A percentile compares a stretch with the other conserved stretches of the same genome.
Conservation (phyloP, 1,140 invertebrate genomes). For the Meloidogyne floridensis region DNA sequence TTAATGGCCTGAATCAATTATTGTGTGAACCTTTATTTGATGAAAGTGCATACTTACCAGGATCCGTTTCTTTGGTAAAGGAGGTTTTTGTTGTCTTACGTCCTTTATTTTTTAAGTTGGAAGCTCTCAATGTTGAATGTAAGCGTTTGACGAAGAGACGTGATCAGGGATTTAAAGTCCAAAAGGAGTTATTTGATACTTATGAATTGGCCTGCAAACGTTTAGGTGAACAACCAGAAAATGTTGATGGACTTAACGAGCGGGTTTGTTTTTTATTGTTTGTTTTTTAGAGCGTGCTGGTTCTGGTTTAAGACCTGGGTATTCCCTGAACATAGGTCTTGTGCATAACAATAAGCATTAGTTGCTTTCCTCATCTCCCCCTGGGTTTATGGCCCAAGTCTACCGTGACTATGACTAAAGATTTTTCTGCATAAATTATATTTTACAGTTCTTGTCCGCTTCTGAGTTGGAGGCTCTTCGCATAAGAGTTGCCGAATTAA, state of each 20-base stretch:
- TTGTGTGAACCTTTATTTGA: constrained; percentile 20
- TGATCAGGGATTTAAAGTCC: constrained; percentile 7
- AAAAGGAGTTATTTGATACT: not conserved
- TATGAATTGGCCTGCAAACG: constrained; percentile 4
- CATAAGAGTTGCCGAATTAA: not conserved
- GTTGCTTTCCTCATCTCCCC: not conserved
- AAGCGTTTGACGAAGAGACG: not conserved
- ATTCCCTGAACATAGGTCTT: too few relatives aligned
- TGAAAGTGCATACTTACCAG: not conserved
- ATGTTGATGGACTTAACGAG: constrained; percentile 20
- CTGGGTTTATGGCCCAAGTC: too few relatives aligned
- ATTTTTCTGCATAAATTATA: not conserved
- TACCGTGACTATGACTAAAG: too few relatives aligned
- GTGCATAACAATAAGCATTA: too few relatives aligned
- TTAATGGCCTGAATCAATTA: constrained; percentile 5
- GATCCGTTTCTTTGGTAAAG: constrained; percentile 23
- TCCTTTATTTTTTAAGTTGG: constrained; percentile 8
- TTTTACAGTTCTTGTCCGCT: constrained; percentile 15
- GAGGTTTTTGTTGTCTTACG: too few relatives aligned
- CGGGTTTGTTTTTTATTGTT: not conserved
- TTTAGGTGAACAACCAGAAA: not conserved
- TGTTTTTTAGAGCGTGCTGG: too few relatives aligned
- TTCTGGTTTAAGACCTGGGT: too few relatives aligned
- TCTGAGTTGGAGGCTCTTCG: constrained; percentile 16
- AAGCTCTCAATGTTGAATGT: constrained; percentile 27